Conservation (phyloP, 1,140 invertebrate genomes). For the Euura lappo region DNA sequence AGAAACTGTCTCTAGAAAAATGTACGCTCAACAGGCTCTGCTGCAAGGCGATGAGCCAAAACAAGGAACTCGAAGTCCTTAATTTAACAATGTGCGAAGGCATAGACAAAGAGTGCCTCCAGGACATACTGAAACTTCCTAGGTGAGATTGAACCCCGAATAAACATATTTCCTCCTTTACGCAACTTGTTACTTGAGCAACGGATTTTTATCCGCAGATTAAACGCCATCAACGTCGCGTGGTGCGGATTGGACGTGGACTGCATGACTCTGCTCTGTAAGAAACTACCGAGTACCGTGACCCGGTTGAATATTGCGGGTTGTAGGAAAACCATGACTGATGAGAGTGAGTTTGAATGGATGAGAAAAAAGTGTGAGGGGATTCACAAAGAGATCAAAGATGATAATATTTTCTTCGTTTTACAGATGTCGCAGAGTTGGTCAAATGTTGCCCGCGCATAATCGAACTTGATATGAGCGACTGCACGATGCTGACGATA, state of each 20-base stretch:
- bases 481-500: slow-evolving; percentile 76
- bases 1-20: slow-evolving; percentile 85
- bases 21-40: slow-evolving; percentile 68
- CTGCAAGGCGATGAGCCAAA: slow-evolving; percentile 70
- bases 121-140: slow-evolving; percentile 65
- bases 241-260: slow-evolving; percentile 77
- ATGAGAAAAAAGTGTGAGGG: neutral
- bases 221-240: slow-evolving; percentile 78
- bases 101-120: slow-evolving; percentile 66
- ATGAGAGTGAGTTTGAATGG: slow-evolving; percentile 69
- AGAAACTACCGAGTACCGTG: slow-evolving; percentile 67
- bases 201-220: slow-evolving; percentile 56
- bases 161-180: neutral
- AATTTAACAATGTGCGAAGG: slow-evolving; percentile 79
- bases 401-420: slow-evolving; percentile 28
- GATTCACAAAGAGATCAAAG: neutral
- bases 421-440: slow-evolving; percentile 72
- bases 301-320: slow-evolving; percentile 82
- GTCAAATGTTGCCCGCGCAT: slow-evolving; percentile 72
- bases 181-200: slow-evolving; percentile 22
- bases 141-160: slow-evolving; percentile 59
- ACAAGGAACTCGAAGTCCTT: slow-evolving; percentile 70
- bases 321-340: slow-evolving; percentile 74
- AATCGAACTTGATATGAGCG: slow-evolving; percentile 86
- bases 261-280: slow-evolving; percentile 68